phyloP scores from a whole-genome alignment of 2,797 vertebrate genomes.

The Hybognathus amarus region DNA sequence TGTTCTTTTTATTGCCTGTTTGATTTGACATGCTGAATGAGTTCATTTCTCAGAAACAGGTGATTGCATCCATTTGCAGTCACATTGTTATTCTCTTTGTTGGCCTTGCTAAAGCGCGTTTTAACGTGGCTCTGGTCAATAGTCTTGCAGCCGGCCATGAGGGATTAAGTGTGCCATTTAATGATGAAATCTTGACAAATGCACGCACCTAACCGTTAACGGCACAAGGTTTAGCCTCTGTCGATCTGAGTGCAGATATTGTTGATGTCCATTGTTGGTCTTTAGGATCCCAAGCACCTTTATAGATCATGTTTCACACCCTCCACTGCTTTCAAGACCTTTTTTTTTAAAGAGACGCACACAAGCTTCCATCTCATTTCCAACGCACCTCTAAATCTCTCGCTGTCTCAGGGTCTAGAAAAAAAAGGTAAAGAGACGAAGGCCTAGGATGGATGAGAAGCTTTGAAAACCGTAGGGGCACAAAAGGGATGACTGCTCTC shows the following conservation, averaged over 20 bases:
- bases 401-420: conserved; percentile 66
- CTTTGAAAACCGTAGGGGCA: neutral
- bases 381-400: conserved; percentile 76
- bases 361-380: conserved; percentile 71
- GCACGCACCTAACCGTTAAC: conserved; percentile 23
- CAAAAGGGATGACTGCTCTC: conserved; percentile 26
- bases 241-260: conserved; percentile 62
- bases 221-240: conserved; percentile 39
- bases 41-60: conserved; percentile 38
- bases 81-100: conserved; percentile 25
- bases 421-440: conserved; percentile 38
- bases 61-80: conserved; percentile 6
- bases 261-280: conserved; percentile 34
- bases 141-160: neutral
- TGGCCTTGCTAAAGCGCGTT: neutral
- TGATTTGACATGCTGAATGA: conserved; percentile 32
- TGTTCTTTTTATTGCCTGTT: conserved; percentile 29
- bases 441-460: conserved; percentile 25
- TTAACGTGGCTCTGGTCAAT: conserved; percentile 2
- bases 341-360: conserved; percentile 72
- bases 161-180: conserved; percentile 51
- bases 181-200: conserved; percentile 53
- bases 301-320: conserved; percentile 77
- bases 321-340: conserved; percentile 70
- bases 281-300: conserved; percentile 61